Percentiles rank a stretch among this genome's conserved stretches.
Evolutionary conservation across 2,797 vertebrate species (phyloP).

Genomic region (Adelosebastes latens): DNA sequence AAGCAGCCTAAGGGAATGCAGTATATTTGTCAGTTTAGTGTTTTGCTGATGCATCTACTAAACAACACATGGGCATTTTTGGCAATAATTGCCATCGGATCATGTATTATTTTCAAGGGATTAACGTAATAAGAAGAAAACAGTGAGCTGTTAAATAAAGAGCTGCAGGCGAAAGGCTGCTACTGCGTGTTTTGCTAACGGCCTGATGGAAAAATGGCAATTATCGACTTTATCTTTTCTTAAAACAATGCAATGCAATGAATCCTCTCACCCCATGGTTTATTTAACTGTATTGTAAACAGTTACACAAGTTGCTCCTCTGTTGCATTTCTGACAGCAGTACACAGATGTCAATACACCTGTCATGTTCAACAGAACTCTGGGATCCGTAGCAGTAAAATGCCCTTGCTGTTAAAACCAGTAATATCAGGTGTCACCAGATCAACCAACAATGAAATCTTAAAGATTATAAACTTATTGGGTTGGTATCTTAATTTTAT

Average conservation of each 20-base stretch:
- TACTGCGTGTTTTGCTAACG: background rate
- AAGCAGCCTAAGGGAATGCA: background rate
- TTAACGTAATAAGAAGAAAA: constrained; percentile 10
- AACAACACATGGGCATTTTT: background rate
- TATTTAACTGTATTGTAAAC: background rate
- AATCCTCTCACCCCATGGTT: background rate
- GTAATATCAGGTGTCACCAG: background rate
- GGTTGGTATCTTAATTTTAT: no score
- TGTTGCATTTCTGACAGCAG: background rate
- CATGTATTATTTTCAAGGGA: constrained; percentile 20
- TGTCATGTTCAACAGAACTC: background rate
- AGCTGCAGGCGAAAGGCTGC: constrained; percentile 3
- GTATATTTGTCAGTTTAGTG: constrained; percentile 4
- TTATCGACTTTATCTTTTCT: constrained; percentile 6
- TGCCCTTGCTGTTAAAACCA: no score
- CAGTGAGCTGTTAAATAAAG: constrained; percentile 9
- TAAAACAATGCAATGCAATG: background rate
- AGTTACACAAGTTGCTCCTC: background rate
- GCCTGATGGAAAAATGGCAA: constrained; percentile 3
- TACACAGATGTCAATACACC: background rate
- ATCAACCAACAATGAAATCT: background rate
- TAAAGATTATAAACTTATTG: background rate
- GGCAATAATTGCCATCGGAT: background rate
- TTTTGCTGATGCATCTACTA: background rate
- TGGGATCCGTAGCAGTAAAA: background rate